These are phyloP conservation scores for Rhabdornis inornatus DNA, from an alignment of 2,113 vertebrate genomes.

Conservation along the genomic window DNA sequence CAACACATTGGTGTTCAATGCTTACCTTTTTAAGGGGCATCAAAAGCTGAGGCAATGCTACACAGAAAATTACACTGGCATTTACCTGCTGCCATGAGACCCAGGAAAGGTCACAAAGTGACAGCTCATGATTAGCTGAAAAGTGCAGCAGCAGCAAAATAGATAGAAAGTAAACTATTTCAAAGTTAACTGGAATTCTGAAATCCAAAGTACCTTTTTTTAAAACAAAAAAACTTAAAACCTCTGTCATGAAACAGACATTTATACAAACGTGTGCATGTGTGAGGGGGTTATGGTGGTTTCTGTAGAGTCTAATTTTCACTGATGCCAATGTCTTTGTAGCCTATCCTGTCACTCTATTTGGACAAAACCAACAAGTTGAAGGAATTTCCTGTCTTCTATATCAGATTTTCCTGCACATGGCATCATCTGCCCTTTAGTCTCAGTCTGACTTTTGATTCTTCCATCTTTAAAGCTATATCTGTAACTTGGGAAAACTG, in stretches of 20 bases:
- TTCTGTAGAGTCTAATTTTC: not conserved
- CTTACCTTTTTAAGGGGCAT: not conserved
- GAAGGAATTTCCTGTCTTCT: not conserved
- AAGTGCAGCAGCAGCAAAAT: not conserved
- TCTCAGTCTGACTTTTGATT: not conserved
- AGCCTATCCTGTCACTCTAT: not conserved
- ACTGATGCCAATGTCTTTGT: not conserved
- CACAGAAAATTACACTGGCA: not conserved
- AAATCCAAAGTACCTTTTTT: not conserved
- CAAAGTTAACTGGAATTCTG: not conserved
- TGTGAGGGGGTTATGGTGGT: not conserved
- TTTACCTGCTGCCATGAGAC: not conserved
- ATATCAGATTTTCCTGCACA: not conserved
- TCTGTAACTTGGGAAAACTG: not conserved
- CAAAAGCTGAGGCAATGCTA: not conserved
- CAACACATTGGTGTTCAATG: accelerated
- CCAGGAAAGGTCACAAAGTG: not conserved
- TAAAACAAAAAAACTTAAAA: not conserved
- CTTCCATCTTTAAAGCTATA: not conserved
- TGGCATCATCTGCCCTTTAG: not conserved
- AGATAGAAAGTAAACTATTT: not conserved
- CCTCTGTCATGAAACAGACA: not conserved
- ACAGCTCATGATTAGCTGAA: not conserved
- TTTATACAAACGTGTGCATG: not conserved
- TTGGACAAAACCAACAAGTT: not conserved